Evolutionary conservation across 1,140 invertebrate species (phyloP), one percentile per base, ranked within the genome.

Genomic region (Eubasilissa regina): DNA sequence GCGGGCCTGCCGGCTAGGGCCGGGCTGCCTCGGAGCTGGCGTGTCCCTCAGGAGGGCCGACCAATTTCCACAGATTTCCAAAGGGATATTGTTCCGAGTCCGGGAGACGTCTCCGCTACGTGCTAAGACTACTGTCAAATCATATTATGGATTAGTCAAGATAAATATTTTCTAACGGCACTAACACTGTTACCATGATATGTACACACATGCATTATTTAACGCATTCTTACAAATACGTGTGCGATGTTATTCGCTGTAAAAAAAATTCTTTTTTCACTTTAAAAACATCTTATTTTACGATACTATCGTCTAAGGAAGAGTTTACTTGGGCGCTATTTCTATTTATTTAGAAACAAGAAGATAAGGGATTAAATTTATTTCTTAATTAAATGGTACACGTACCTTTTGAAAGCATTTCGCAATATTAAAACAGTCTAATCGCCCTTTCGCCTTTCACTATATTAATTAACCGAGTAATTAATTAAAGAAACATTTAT

Each of bases 371-470:
- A n/a, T 73, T 53, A 73, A 73, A 73, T 73, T 73, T 73, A 73
- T 73, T 73, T 73, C 68, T 73, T 73, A 73, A 73, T 87, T 86
- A 85, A 87, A 85, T 86, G 86, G 45, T 68, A 48, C 48, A 56
- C 55, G 58, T 70, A 70, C 74, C 70, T 51, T 76, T 77, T 77
- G 47, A 68, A 77, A 60, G 75, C 48, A 77, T 77, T 68, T 68
- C 51, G 60, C 62, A 53, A 77, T 53, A 66, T 66, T 66, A 51
- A 77, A 77, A 77, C 47, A 43, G 58, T 58, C 58, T 77, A 77
- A 77, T 77, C 62, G 62, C 75, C 48, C 47, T 68, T 72, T 78
- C 44, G 51, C 60, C 77, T 55, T 64, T 47, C 60, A 73, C 64
- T 78, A 53, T 76, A 76, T 68, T 81, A 81, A 79, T 81, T 82